Evolutionary conservation across 2,888 invertebrate genomes (phyloP).

Genomic region (Parnassius mnemosyne): DNA sequence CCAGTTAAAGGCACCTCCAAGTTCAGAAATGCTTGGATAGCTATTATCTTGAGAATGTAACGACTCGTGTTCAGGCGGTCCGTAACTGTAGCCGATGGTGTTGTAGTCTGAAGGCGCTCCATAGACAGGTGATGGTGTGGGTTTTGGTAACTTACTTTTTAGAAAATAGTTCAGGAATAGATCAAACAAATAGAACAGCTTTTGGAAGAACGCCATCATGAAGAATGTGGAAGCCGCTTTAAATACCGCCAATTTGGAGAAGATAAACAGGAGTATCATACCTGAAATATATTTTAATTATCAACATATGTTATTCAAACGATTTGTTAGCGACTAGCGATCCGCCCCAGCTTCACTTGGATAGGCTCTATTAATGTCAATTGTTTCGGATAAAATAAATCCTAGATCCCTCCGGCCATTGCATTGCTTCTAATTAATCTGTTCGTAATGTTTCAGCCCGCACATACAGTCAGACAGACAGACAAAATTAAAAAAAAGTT

Average conservation of each 20-base stretch:
- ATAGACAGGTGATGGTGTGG: constrained; percentile 44
- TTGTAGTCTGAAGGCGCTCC: constrained; percentile 65
- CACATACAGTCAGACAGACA: too few species aligned
- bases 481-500: too few species aligned
- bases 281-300: constrained; percentile 44
- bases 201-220: constrained; percentile 68
- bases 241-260: constrained; percentile 62
- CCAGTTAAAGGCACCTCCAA: constrained; percentile 56
- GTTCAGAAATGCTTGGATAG: constrained; percentile 49
- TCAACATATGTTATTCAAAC: too few species aligned
- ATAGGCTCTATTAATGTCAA: too few species aligned
- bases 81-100: constrained; percentile 70
- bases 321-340: too few species aligned
- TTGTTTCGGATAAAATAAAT: too few species aligned
- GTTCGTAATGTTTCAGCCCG: too few species aligned
- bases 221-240: constrained; percentile 61
- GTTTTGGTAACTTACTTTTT: constrained; percentile 46
- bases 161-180: constrained; percentile 60
- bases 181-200: constrained; percentile 60
- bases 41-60: constrained; percentile 39
- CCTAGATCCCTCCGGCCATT: too few species aligned
- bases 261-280: constrained; percentile 54
- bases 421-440: too few species aligned
- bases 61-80: constrained; percentile 55
- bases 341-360: too few species aligned